Evolutionary conservation across 2,113 vertebrate species (phyloP), one percentile per base, ranked within the genome.

Genomic region (Thamnaconus septentrionalis): DNA sequence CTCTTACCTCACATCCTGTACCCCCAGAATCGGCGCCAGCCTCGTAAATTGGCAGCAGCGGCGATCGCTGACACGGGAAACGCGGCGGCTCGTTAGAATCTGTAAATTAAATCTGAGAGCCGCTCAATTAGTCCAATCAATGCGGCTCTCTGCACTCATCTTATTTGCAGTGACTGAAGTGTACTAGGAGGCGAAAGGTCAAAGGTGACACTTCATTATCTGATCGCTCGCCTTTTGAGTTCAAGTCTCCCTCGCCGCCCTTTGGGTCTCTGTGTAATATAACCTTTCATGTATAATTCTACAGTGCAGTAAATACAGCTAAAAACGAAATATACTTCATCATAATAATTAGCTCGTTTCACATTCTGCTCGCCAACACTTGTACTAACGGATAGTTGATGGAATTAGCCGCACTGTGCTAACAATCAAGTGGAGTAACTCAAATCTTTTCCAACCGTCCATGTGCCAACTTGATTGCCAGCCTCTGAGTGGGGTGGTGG

Each of bases 401-500:
- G 18, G 18, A 31, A 31, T 31, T 31, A 31, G 18, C 18, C 18
- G 18, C 18, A 31, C 18, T 31, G 18, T 31, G 18, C 18, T 31
- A 31, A 31, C 18, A 31, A 31, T 31, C 18, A 31, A 31, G 18
- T 31, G 18, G 18, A 59, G 40, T 12, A 43, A 44, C 3, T 64
- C 31, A 58, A 53, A 44, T 54, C 8, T 3, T 3, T 53, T 66
- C 10, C 2, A 12, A 11, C n/a, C 46, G 31, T 2, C 40, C 40
- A 11, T 48, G n/a, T 59, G 54, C 18, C 58, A 9, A 67, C 46
- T 41, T 73, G 39, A 62, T 47, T 71, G 5, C 48, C 59, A 7
- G 58, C 56, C 55, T 59, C 31, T 42, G 63, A 74, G 45, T 62
- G 39, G 40, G 42, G 71, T 73, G 52, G 63, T 59, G 58, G 63